phyloP scores from a whole-genome alignment of 1,140 invertebrate species.

The Trichoplusia ni region DNA sequence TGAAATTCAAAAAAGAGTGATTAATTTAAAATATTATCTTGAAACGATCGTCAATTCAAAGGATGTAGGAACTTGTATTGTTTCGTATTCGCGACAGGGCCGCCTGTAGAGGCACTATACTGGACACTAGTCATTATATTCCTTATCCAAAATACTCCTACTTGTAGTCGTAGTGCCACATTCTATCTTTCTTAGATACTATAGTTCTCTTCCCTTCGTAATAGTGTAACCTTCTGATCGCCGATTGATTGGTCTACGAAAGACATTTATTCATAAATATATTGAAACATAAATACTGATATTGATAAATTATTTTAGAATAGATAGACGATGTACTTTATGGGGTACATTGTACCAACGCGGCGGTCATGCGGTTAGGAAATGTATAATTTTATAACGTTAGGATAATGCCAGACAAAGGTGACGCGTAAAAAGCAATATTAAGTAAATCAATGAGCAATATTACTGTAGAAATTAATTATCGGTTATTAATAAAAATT shows the following conservation, averaged over 20 bases:
- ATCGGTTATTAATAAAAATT: conserved; percentile 57
- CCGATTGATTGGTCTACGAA: conserved; percentile 18
- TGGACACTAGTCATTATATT: conserved; percentile 48
- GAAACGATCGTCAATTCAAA: too few species aligned
- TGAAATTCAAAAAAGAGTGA: too few species aligned
- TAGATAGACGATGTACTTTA: conserved; percentile 13
- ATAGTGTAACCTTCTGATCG: conserved; percentile 22
- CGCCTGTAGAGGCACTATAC: conserved; percentile 45
- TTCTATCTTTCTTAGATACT: conserved; percentile 43
- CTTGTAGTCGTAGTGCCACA: conserved; percentile 60
- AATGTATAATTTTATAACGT: conserved; percentile 21
- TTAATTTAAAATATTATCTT: too few species aligned
- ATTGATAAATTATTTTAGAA: conserved; percentile 8
- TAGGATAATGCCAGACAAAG: conserved; percentile 53
- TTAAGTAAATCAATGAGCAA: conserved; percentile 75
- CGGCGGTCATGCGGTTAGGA: conserved; percentile 18
- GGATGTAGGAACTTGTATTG: too few species aligned
- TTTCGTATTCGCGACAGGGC: neutral
- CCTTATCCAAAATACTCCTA: conserved; percentile 49
- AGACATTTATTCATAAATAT: conserved; percentile 27
- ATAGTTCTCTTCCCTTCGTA: conserved; percentile 31
- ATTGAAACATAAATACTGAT: conserved; percentile 17
- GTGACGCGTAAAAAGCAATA: conserved; percentile 76
- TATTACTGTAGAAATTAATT: conserved; percentile 68
- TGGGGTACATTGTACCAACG: conserved; percentile 13